Evolutionary conservation across 2,113 vertebrate genomes (phyloP), one percentile per base, ranked within the genome.

Genomic region (Anoplopoma fimbria): DNA sequence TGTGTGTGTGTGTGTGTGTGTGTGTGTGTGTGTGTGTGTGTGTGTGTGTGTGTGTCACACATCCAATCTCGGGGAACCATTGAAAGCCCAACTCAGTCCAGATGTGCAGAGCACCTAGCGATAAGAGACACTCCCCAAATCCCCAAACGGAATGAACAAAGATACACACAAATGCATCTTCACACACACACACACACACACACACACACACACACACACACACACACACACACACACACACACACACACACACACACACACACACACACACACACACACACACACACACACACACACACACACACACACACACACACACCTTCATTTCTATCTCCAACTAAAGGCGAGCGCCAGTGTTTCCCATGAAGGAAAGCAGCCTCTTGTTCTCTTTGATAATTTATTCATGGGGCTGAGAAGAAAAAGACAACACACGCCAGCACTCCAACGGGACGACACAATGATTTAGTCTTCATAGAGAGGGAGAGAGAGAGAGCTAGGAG

Each of bases 341-440:
- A 58, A 82, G 60, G 73, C 76, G 5, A 60, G 72, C 23, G 21
- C 57, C 90, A 75, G 75, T 79, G 85, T 88, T 71, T 84, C n/a
- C n/a, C 77, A 83, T 71, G 76, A 75, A 80, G 88, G 73, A 82
- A 89, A 83, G 69, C 83, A 74, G 58, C 75, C 84, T 79, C 88
- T 90, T 88, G 85, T 87, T 91, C 87, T 71, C 89, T 92, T 91
- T 93, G 90, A 94, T 95, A 91, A 94, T 94, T 95, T 94, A 95
- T 94, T 95, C 92, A 95, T 94, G 86, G 55, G 75, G 71, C 82
- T 86, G 78, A 86, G 77, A 58, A 85, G 86, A 82, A 86, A 93
- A 87, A 92, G 84, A 80, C 91, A 92, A 92, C 88, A 90, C 71
- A 86, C 62, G 76, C 40, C 75, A 57, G 75, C 40, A 62, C 82